Evolutionary conservation across 2,888 invertebrate genomes (phyloP).

Genomic region (Opisthograptis luteolata): DNA sequence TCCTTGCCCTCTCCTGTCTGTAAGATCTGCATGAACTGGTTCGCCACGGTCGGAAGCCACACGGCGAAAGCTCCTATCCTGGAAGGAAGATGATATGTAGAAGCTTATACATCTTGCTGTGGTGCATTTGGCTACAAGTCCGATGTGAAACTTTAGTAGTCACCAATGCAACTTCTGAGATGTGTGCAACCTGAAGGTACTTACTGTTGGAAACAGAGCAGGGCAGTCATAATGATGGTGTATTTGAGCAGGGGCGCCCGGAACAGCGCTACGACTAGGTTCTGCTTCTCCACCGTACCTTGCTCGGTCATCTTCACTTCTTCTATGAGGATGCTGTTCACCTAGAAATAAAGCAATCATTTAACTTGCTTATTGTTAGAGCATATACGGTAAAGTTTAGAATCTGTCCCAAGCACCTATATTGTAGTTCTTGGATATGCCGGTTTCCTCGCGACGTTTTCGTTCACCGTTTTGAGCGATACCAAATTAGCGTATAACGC

Average conservation of each 20-base stretch:
- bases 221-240: constrained; percentile 74
- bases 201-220: constrained; percentile 85
- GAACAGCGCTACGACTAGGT: constrained; percentile 79
- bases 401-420: no score
- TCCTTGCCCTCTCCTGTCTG: constrained; percentile 55
- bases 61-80: constrained; percentile 60
- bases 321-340: constrained; percentile 50
- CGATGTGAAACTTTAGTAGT: no score
- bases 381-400: no score
- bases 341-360: constrained; percentile 40
- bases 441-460: no score
- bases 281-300: constrained; percentile 41
- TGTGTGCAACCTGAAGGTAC: no score
- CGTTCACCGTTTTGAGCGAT: no score
- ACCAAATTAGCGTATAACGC: no score
- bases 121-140: no score
- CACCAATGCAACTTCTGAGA: no score
- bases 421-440: no score
- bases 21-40: constrained; percentile 58
- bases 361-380: not conserved
- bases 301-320: constrained; percentile 47
- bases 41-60: constrained; percentile 68
- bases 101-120: no score
- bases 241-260: constrained; percentile 77
- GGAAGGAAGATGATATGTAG: no score